Conservation (phyloP, 2,888 invertebrate species). For the Xestoiulus laeticollis region DNA sequence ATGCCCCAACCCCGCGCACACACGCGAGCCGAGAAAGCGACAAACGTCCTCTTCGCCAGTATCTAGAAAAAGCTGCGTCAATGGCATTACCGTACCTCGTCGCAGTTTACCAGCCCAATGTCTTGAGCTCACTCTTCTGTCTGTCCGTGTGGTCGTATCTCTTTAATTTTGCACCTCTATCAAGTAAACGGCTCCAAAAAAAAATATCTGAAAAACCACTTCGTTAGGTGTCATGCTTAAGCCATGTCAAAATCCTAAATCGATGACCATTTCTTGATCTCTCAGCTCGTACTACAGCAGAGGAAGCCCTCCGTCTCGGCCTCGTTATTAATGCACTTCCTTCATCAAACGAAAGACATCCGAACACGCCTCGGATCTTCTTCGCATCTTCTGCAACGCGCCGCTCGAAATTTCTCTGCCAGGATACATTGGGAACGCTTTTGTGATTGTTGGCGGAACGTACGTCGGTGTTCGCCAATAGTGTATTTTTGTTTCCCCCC, state of each 20-base stretch:
- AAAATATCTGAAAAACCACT: neutral
- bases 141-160: neutral
- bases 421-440: neutral
- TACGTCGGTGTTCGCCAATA: neutral
- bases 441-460: neutral
- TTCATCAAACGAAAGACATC: neutral
- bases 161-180: neutral
- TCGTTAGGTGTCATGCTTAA: neutral
- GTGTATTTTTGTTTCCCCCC: neutral
- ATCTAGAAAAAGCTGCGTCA: neutral
- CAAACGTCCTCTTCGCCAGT: neutral
- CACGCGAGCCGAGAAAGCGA: neutral
- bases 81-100: neutral
- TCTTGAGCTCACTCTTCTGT: neutral
- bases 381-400: neutral
- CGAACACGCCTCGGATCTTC: neutral
- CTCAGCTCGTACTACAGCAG: slow-evolving; percentile 47
- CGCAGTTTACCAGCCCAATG: neutral
- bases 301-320: slow-evolving; percentile 38
- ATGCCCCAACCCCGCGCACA: neutral
- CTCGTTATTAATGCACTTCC: slow-evolving; percentile 45
- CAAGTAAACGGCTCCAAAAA: neutral
- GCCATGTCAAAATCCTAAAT: neutral
- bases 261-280: slow-evolving; percentile 41
- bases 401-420: neutral